Evolutionary conservation across 1,140 invertebrate genomes (phyloP).

Genomic region (Procambarus virginalis): DNA sequence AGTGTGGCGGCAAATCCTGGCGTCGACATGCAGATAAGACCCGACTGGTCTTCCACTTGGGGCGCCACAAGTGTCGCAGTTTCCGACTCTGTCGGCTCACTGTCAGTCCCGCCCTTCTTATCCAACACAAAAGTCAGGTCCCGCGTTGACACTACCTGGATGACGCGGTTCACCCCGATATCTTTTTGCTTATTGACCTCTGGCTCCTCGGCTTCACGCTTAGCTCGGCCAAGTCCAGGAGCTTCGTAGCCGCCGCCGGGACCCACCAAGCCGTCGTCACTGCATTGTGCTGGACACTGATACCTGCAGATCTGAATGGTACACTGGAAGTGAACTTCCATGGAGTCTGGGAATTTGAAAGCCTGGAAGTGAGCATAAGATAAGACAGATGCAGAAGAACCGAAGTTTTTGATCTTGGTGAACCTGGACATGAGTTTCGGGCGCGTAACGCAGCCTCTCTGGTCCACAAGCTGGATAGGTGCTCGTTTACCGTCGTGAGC

Average conservation of each 20-base stretch:
- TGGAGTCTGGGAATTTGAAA: constrained; percentile 96
- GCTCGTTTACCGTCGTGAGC: constrained; percentile 95
- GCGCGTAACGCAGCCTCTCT: constrained; percentile 91
- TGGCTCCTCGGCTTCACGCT: constrained; percentile 76
- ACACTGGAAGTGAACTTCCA: constrained; percentile 97
- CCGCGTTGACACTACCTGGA: constrained; percentile 86
- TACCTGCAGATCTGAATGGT: constrained; percentile 95
- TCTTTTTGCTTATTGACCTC: constrained; percentile 80
- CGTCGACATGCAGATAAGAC: constrained; percentile 93
- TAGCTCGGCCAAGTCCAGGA: constrained; percentile 77
- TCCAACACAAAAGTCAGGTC: constrained; percentile 84
- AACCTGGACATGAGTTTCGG: constrained; percentile 95
- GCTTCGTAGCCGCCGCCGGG: constrained; percentile 74
- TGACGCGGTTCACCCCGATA: constrained; percentile 88
- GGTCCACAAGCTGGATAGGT: constrained; percentile 95
- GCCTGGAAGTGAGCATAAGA: constrained; percentile 94
- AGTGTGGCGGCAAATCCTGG: constrained; percentile 90
- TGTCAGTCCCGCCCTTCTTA: constrained; percentile 48
- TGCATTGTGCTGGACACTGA: constrained; percentile 92
- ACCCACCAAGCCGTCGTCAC: constrained; percentile 79
- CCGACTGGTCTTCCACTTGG: constrained; percentile 71
- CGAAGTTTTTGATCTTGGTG: constrained; percentile 96
- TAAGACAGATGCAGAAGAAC: constrained; percentile 90
- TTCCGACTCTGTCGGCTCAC: constrained; percentile 72
- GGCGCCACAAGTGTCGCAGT: constrained; percentile 71